Evolutionary conservation across 2,888 invertebrate species (phyloP), one percentile per base, ranked within the genome.

Genomic region (Sinodicranocentrus sp.): DNA sequence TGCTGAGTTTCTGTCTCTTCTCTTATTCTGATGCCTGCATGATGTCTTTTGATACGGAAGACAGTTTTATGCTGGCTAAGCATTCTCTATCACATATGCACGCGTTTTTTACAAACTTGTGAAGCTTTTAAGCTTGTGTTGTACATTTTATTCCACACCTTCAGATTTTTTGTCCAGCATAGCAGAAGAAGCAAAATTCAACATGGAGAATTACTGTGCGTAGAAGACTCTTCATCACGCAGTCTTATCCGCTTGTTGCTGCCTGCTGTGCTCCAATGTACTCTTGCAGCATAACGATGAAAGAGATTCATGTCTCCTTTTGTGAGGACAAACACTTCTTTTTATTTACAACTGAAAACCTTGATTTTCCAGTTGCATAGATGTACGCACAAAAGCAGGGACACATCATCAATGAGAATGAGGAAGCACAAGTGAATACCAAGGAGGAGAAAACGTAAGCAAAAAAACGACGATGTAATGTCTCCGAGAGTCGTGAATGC

Each of bases 301-400:
- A 43, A 68, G 43, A 77, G 68, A 77, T 39, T 68, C 77, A 68
- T 59, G 68, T 59, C 44, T 68, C 43, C 25, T 54, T 77, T 43
- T 57, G 68, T 67, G 39, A 68, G 57, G 67, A 77, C 68, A 67
- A 77, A 57, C 25, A 33, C 52, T 72, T 70, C 23, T 28, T 57
- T 67, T 67, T 77, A 68, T 59, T 68, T 68, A 77, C 59, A 77
- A 25, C 28, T 43, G 33, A 77, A 70, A 57, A 57, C 77, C 68
- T 68, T 77, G 77, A 77, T 68, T 77, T 77, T 77, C 77, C 77
- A 77, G 77, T 77, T 77, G 77, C 68, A 15, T 68, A 17, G 23
- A 23, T 25, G 44, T 67, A 10, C 25, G 5, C 19, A 52, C 23
- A 48, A 19, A 21, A 43, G 17, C 48, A 68, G 25, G 25, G 52